Base-by-base conservation (phyloP, 2,888 invertebrate species). In the Scaptomyza flava region DNA sequence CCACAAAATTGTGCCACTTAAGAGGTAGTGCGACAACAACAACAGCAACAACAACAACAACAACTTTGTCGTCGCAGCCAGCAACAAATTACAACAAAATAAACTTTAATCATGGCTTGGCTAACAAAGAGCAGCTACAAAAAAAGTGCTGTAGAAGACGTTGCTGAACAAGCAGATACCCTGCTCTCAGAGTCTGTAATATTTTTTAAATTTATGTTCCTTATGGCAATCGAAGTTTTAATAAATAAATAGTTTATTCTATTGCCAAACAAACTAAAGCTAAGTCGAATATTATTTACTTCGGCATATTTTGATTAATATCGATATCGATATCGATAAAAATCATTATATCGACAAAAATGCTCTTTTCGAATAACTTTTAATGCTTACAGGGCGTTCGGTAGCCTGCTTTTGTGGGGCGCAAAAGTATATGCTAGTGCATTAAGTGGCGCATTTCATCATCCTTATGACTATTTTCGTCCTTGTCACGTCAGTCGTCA, bases 1-100 rank as follows among this genome's bases (percentile, higher is more conserved):
- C 77, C 74, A 67, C 79, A 79, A 86, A 83, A 86, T 87, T 76
- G 85, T 87, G 83, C 77, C 80, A 87, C 82, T 84, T 84, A 81
- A 72, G 70, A 48, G 76, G 66, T 63, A 51, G 42, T 51, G 34
- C 42, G 31, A 41, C 46, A 34, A 42, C 30, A 27, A 68, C 75
- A 66, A 71, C 77, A 68, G 47, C 57, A 50, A 57, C 61, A 51
- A 68, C 75, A 66, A 71, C 77, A 68, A 50, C 57, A 50, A 57
- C 61, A 51, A 58, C 46, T 46, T 54, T 51, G 45, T 36, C 54
- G 34, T 20, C 60, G 14, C 53, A 57, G 56, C 67, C 68, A 81
- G 65, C 64, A 68, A 61, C 78, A 81, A 85, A 86, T 82, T 82
- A 81, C 43, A 64, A 72, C 71, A 67, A 85, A 82, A 77, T 83